Evolutionary conservation across 2,888 invertebrate species (phyloP).

Genomic region (Pocota personata): DNA sequence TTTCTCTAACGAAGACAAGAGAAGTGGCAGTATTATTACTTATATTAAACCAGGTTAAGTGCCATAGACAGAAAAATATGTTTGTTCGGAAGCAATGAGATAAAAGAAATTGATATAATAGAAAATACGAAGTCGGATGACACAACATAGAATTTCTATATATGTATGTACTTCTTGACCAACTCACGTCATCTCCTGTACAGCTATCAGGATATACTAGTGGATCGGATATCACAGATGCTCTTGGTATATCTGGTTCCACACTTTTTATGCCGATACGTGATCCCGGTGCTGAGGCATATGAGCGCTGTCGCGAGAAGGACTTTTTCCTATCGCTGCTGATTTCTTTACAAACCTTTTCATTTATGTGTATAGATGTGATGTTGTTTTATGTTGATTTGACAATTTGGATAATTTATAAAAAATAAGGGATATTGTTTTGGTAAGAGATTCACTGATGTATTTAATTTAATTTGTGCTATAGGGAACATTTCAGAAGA

Average conservation of each 20-base stretch:
- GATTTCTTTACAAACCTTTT: slow-evolving; percentile 82
- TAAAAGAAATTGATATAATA: slow-evolving; percentile 13
- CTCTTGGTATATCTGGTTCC: slow-evolving; percentile 75
- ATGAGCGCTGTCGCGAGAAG: slow-evolving; percentile 81
- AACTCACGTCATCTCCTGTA: slow-evolving; percentile 69
- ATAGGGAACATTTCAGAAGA: slow-evolving; percentile 19
- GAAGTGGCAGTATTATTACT: slow-evolving; percentile 14
- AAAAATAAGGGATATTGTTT: slow-evolving; percentile 13
- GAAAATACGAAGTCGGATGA: slow-evolving; percentile 76
- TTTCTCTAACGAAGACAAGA: slow-evolving; percentile 26
- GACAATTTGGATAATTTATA: slow-evolving; percentile 4
- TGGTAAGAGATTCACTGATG: slow-evolving; percentile 4
- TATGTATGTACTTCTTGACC: slow-evolving; percentile 71
- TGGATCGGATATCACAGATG: slow-evolving; percentile 70
- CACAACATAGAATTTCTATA: slow-evolving; percentile 78
- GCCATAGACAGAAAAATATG: slow-evolving; percentile 42
- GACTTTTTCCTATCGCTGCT: slow-evolving; percentile 79
- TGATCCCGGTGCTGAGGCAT: slow-evolving; percentile 81
- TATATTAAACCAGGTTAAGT: slow-evolving; percentile 39
- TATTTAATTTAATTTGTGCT: slow-evolving; percentile 27
- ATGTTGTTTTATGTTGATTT: slow-evolving; percentile 16
- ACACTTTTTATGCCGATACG: slow-evolving; percentile 79
- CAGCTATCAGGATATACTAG: slow-evolving; percentile 68
- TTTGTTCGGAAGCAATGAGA: slow-evolving; percentile 33
- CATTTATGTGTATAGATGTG: not conserved